These are phyloP conservation scores for Motacilla tschutschensis DNA, from an alignment of 2,113 vertebrate genomes.

Conservation along the genomic window DNA sequence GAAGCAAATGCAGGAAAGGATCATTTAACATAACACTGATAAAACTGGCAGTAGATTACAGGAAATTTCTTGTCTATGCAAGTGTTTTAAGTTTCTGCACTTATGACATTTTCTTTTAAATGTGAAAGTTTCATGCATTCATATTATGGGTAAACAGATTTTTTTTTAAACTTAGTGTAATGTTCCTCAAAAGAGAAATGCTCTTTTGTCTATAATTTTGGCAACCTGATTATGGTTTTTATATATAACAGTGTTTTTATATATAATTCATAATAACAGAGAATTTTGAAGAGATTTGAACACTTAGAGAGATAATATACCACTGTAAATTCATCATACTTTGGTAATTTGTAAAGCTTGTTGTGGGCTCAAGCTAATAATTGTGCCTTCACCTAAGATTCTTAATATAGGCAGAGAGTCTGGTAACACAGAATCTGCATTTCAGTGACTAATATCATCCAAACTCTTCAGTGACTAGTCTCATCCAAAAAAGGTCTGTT, in stretches of 20 bases:
- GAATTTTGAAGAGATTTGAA: not conserved
- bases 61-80: not conserved
- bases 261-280: not conserved
- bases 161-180: not conserved
- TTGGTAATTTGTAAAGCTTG: not conserved
- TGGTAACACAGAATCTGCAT: not conserved
- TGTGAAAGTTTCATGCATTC: not conserved
- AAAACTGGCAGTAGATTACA: not conserved
- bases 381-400: not conserved
- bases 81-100: not conserved
- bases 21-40: not conserved
- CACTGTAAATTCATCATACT: not conserved
- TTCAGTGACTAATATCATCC: not conserved
- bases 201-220: not conserved
- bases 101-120: not conserved
- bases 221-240: not conserved
- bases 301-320: not conserved
- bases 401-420: not conserved
- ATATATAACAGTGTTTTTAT: not conserved
- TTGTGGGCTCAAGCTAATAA: not conserved
- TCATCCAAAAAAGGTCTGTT: not conserved
- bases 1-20: conserved; percentile 7
- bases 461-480: not conserved
- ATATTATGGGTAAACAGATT: not conserved
- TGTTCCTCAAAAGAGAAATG: not conserved